These are phyloP conservation scores for Candidula unifasciata DNA, from an alignment of 2,888 invertebrate species.

Conservation along the genomic window DNA sequence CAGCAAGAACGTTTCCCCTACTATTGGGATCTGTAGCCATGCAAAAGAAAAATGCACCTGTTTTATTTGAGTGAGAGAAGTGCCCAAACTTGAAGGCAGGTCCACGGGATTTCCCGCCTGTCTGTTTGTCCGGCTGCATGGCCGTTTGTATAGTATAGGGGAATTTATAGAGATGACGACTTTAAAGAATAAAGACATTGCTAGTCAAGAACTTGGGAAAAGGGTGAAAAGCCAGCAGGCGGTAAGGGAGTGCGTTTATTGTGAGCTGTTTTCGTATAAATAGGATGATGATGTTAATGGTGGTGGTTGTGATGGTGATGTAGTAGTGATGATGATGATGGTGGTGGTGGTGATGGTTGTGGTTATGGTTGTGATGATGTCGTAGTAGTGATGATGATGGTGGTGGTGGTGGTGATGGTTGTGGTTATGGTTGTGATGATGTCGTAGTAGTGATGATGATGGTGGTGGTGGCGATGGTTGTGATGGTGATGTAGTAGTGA, in stretches of 20 bases:
- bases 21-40: background rate
- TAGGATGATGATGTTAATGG: background rate
- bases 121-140: no score
- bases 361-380: no score
- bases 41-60: background rate
- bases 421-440: background rate
- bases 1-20: no score
- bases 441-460: background rate
- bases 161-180: no score
- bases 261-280: background rate
- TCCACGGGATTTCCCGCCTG: background rate
- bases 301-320: background rate
- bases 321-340: background rate
- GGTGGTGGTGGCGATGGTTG: no score
- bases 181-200: no score
- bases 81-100: background rate
- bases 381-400: background rate
- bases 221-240: no score
- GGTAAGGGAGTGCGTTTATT: no score
- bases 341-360: background rate
- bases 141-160: no score
- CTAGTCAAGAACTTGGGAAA: no score
- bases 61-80: constrained; percentile 6
- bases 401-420: background rate
- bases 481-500: no score